Evolutionary conservation across 2,888 invertebrate species (phyloP).

Genomic region (Dasypolia templi): DNA sequence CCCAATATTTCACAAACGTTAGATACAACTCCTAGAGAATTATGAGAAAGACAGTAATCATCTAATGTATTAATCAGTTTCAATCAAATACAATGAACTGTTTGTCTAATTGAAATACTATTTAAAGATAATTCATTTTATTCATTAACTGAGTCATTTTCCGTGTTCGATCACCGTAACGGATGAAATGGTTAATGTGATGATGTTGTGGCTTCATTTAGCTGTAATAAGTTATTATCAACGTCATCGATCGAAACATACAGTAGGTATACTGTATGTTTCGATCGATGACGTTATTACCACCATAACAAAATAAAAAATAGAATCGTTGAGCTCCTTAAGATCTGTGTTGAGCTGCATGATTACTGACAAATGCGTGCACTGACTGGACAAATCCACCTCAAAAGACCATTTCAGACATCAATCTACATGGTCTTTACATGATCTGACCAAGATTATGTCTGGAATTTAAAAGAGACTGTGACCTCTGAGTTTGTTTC

Average conservation of each 20-base stretch:
- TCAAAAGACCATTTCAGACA: no score
- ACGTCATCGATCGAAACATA: no score
- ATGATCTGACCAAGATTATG: no score
- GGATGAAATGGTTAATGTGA: conserved; percentile 10
- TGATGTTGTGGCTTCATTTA: conserved; percentile 22
- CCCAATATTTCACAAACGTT: conserved; percentile 21
- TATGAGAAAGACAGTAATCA: not conserved
- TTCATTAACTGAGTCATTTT: conserved; percentile 42
- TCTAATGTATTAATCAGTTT: not conserved
- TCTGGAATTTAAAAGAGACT: no score
- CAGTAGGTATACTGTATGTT: not conserved
- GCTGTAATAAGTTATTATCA: not conserved
- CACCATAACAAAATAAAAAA: not conserved
- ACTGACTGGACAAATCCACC: no score
- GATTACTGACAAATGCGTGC: no score
- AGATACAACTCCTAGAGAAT: conserved; percentile 30
- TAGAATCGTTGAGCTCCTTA: no score
- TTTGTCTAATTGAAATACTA: conserved; percentile 20
- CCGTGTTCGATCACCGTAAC: conserved; percentile 39
- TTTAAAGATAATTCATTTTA: no score
- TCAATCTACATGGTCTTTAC: no score
- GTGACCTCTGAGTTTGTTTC: no score
- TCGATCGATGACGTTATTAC: not conserved
- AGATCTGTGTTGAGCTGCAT: no score
- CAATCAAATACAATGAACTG: conserved; percentile 26